Evolutionary conservation across 2,113 vertebrate species (phyloP), one percentile per base, ranked within the genome.

Genomic region (Ailurus styani): DNA sequence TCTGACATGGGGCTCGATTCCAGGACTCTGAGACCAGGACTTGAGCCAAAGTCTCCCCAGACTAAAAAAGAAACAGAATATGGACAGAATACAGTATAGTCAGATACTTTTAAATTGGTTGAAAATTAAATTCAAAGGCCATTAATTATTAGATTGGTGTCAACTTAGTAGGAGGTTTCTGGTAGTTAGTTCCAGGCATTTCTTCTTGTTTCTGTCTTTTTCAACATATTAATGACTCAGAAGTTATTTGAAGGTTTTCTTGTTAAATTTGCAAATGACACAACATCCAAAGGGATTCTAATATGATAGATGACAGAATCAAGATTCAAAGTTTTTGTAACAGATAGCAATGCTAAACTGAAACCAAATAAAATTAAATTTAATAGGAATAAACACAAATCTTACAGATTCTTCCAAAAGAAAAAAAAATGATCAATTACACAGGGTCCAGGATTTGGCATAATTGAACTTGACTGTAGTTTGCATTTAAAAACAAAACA

Each of bases 291-390:
- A 94, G 55, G 70, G 62, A 96, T 85, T 93, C 14, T 90, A 93
- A 85, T 81, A 83, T 87, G 40, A 75, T 15, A 96, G 18, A 54
- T 75, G 68, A 94, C 31, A 95, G 57, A 87, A 96, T 47, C 21
- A 23, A 60, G 11, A 89, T 54, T 96, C 34, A 62, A 96, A 88
- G 54, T 82, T 82, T 78, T 72, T 95, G 11, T 72, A 96, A 95
- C 8, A 93, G 37, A 57, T 66, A 94, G 23, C 42, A 88, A 18
- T 47, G 37, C 11, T 90, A 50, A 93, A 82, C n/a, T 50, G 62
- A 78, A 97, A 90, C 21, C 4, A 72, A 81, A 95, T 7, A 91
- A 70, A 95, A 86, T 86, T 75, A 90, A 72, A 93, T 45, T 68
- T 68, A 92, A 77, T 13, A 90, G 45, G 12, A 15, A 90, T 55